Percentiles rank a stretch among this genome's conserved stretches.
Conservation (phyloP, 2,797 vertebrate genomes). For the Myoxocephalus aenaeus region DNA sequence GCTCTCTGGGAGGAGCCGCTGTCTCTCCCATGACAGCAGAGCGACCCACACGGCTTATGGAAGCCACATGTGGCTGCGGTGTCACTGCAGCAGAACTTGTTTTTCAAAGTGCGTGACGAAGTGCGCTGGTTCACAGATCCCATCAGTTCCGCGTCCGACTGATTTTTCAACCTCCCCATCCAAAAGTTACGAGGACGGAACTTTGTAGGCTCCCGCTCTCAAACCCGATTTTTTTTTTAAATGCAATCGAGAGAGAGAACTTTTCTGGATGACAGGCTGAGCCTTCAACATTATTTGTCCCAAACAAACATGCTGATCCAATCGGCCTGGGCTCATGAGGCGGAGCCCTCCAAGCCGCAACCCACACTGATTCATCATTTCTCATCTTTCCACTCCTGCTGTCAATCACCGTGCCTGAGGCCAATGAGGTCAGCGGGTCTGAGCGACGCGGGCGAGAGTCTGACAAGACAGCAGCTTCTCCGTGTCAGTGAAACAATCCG, state of each 20-base stretch:
- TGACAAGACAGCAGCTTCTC: neutral
- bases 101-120: conserved; percentile 39
- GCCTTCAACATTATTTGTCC: conserved; percentile 32
- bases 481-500: neutral
- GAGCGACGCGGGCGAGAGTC: conserved; percentile 12
- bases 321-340: conserved; percentile 29
- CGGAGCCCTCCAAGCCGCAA: conserved; percentile 42
- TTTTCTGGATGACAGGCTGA: conserved; percentile 31
- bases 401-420: conserved; percentile 55
- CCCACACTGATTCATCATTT: conserved; percentile 51
- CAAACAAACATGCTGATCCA: conserved; percentile 65
- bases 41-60: conserved; percentile 51
- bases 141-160: conserved; percentile 17
- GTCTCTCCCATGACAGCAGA: conserved; percentile 50
- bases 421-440: conserved; percentile 54
- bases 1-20: conserved; percentile 1
- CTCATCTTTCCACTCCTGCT: conserved; percentile 37
- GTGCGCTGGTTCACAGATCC: conserved; percentile 29
- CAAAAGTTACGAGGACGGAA: conserved; percentile 23
- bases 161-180: conserved; percentile 12
- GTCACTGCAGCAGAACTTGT: conserved; percentile 39
- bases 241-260: neutral
- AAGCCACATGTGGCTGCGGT: conserved; percentile 58
- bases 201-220: conserved; percentile 22
- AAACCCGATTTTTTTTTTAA: conserved; percentile 31